phyloP scores from a whole-genome alignment of 2,797 vertebrate species.

The Heliangelus exortis region DNA sequence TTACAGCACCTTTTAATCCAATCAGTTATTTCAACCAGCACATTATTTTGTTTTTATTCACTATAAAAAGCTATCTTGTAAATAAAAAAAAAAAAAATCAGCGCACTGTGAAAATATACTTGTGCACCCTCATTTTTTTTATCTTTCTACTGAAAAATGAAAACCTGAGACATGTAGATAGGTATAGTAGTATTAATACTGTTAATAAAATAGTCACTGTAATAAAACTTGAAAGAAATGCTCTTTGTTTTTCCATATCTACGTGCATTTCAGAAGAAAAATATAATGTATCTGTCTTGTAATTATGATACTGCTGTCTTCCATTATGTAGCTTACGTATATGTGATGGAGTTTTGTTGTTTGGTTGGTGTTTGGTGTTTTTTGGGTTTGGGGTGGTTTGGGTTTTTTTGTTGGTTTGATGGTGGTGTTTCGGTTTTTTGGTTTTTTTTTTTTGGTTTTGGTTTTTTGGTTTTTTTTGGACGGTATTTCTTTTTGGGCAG shows the following conservation, averaged over 20 bases:
- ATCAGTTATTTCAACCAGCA: slow-evolving; percentile 81
- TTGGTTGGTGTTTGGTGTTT: too few relatives aligned
- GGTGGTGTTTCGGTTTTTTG: too few relatives aligned
- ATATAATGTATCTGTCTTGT: not conserved
- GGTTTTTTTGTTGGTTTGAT: too few relatives aligned
- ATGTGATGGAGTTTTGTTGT: not conserved
- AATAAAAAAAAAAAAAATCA: slow-evolving; percentile 78
- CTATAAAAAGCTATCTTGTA: slow-evolving; percentile 83
- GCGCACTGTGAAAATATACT: slow-evolving; percentile 85
- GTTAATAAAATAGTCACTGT: slow-evolving; percentile 81
- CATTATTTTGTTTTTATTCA: slow-evolving; percentile 81
- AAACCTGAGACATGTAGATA: slow-evolving; percentile 76
- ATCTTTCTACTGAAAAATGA: slow-evolving; percentile 78
- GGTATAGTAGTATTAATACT: slow-evolving; percentile 73
- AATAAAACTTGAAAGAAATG: slow-evolving; percentile 72
- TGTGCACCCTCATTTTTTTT: slow-evolving; percentile 80
- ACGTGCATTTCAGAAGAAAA: not conserved
- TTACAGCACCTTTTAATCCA: slow-evolving; percentile 81
- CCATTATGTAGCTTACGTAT: not conserved
- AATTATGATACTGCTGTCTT: slow-evolving; percentile 41
- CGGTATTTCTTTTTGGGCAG: slow-evolving; percentile 3
- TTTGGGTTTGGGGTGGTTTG: too few relatives aligned
- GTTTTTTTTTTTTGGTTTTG: too few relatives aligned
- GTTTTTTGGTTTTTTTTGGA: not conserved
- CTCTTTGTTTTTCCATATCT: slow-evolving; percentile 58